Base-by-base conservation (phyloP, 30 jellyfish, hydroid and myxozoan genomes). In the Hydractinia echinata region DNA sequence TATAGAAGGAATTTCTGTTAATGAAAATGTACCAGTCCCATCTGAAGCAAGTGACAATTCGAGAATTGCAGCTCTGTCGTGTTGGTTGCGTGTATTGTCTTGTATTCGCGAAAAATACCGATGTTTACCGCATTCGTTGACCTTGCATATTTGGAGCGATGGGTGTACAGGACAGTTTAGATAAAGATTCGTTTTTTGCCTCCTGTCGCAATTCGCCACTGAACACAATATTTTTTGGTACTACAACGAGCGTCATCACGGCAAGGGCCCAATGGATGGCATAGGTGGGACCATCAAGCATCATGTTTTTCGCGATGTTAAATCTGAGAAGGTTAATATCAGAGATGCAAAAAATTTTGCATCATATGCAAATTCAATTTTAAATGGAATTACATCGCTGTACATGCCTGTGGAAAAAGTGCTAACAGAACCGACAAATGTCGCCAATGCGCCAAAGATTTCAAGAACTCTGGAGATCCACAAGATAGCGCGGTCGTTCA, bases 161-260 rank as follows among this genome's bases (percentile, higher is more conserved):
- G 91, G 87, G 69, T 51, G 84, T 55, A 70, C 78, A 18, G 56
- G 78, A 10, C 85, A 82, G 64, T 82, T 82, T 55, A 77, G 86
- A 14, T 82, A 86, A 51, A 20, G 60, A 55, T 73, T 61, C 74
- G 91, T 83, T 10, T 83, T 83, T 2, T 6, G 10, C 76, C 86
- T 74, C 16, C 53, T 73, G 18, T 18, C 91, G 44, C 10, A 8
- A 10, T 21, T 73, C 48, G 60, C 44, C 54, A 54, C 53, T 21
- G 70, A 58, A 11, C n/a, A 18, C 48, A 10, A 73, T 18, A 9
- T 83, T 15, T 14, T 50, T 51, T 58, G 69, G 69, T 58, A 11
- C 69, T 58, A 58, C 19, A 58, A 58, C 19, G 69, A 58, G 68
- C 15, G 69, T 11, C 69, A 58, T 16, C 69, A 2, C 69, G 69